Conservation (phyloP, 2,797 vertebrate species). For the Prionace glauca region DNA sequence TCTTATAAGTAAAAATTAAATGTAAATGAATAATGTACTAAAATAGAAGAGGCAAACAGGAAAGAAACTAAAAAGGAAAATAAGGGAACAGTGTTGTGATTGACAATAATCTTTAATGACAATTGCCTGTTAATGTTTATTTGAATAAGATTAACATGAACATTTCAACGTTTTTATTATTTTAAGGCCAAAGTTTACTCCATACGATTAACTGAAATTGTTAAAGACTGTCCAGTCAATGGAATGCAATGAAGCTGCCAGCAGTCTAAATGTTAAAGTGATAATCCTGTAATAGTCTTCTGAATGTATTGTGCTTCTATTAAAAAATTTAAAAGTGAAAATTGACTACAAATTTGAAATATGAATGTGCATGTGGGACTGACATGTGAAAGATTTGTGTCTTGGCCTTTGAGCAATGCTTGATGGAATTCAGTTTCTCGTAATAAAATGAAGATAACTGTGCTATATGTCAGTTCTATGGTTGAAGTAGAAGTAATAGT, state of each 20-base stretch:
- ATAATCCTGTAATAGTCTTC: neutral
- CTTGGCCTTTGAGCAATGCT: neutral
- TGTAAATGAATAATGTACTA: neutral
- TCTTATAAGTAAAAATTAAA: neutral
- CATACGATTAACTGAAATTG: neutral
- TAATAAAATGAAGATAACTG: neutral
- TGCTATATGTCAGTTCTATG: neutral
- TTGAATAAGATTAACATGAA: neutral
- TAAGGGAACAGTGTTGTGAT: neutral
- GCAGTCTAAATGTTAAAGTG: slow-evolving; percentile 6
- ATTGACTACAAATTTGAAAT: neutral
- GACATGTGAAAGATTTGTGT: slow-evolving; percentile 17
- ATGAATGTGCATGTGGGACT: neutral
- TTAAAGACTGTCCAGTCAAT: neutral
- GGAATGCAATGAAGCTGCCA: neutral
- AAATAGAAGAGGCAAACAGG: neutral
- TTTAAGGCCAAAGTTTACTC: neutral
- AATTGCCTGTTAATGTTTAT: neutral
- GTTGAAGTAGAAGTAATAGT: neutral
- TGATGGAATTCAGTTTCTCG: slow-evolving; percentile 19
- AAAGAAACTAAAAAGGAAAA: neutral
- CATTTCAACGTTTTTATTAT: neutral
- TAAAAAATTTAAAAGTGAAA: slow-evolving; percentile 14
- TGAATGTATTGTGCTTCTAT: neutral
- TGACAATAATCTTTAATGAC: neutral